Percentiles rank a stretch among this genome's conserved stretches.
Evolutionary conservation across 2,797 vertebrate genomes (phyloP).

Genomic region (Aythya fuligula): DNA sequence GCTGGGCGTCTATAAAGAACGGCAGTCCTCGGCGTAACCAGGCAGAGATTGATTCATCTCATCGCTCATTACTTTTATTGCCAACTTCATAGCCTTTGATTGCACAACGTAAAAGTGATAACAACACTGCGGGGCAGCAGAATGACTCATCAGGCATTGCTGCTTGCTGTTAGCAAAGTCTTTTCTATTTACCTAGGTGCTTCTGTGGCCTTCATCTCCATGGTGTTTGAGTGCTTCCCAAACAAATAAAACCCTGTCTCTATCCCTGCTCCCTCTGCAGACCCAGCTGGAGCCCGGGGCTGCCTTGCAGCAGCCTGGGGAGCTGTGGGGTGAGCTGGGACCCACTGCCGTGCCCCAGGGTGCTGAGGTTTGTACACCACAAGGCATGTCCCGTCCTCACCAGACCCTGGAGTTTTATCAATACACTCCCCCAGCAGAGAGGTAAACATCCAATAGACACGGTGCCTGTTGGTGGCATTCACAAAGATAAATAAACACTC

Average conservation of each 20-base stretch:
- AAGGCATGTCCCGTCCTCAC: neutral
- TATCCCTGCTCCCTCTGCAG: slow-evolving; percentile 11
- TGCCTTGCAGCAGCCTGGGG: neutral
- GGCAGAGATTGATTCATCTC: slow-evolving; percentile 34
- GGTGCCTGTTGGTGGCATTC: neutral
- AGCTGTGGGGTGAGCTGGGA: neutral
- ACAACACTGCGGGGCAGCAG: slow-evolving; percentile 46
- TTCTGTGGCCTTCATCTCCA: slow-evolving; percentile 52
- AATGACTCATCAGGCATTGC: slow-evolving; percentile 54
- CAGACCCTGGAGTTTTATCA: neutral
- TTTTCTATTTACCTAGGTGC: slow-evolving; percentile 68
- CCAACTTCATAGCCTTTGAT: slow-evolving; percentile 47
- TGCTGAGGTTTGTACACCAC: neutral
- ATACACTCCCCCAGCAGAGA: neutral
- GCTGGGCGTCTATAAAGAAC: neutral
- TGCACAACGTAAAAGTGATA: slow-evolving; percentile 42
- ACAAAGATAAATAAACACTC: neutral
- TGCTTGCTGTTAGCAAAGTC: slow-evolving; percentile 28
- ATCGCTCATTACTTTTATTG: slow-evolving; percentile 38
- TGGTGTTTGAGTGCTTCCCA: slow-evolving; percentile 58
- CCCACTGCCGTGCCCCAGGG: neutral
- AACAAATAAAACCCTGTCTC: slow-evolving; percentile 50
- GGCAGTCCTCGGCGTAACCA: neutral
- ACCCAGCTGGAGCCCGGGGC: neutral
- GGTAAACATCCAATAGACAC: neutral